Percentiles rank a stretch among this genome's conserved stretches.
Conservation (phyloP, 2,797 vertebrate genomes). For the Mus caroli region DNA sequence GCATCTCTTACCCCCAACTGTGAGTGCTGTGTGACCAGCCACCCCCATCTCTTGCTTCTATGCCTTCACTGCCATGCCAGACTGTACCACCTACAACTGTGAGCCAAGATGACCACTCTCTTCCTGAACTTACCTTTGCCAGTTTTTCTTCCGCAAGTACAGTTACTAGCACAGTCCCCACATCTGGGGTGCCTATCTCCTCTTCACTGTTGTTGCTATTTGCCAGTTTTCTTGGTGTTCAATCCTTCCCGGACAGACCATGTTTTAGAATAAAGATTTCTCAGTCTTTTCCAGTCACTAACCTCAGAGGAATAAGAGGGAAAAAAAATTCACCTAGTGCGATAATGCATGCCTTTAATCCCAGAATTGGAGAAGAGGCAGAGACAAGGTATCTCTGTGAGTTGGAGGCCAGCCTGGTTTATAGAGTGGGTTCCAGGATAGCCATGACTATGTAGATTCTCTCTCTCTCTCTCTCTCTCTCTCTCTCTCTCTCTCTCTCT, state of each 20-base stretch:
- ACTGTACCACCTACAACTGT: neutral
- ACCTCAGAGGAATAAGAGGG: neutral
- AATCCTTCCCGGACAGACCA: neutral
- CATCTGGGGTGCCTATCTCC: neutral
- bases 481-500: too few relatives aligned
- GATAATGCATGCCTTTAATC: neutral
- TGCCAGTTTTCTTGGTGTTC: neutral
- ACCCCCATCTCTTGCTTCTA: neutral
- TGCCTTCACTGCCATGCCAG: neutral
- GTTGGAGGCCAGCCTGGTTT: neutral
- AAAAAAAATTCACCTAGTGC: neutral
- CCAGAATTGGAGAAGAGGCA: neutral
- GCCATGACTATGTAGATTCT: neutral
- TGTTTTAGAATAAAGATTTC: neutral
- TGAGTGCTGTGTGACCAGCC: neutral
- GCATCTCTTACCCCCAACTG: too few relatives aligned
- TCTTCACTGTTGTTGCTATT: accelerated
- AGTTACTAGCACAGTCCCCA: neutral
- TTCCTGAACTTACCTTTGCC: neutral
- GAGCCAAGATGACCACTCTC: neutral
- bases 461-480: neutral
- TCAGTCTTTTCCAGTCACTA: neutral
- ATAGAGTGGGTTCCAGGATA: neutral
- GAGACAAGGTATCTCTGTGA: neutral
- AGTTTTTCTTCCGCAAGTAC: neutral